Percentiles rank a stretch among this genome's conserved stretches.
phyloP scores from a whole-genome alignment of 2,888 invertebrate species.

The Heliconius ethilla region DNA sequence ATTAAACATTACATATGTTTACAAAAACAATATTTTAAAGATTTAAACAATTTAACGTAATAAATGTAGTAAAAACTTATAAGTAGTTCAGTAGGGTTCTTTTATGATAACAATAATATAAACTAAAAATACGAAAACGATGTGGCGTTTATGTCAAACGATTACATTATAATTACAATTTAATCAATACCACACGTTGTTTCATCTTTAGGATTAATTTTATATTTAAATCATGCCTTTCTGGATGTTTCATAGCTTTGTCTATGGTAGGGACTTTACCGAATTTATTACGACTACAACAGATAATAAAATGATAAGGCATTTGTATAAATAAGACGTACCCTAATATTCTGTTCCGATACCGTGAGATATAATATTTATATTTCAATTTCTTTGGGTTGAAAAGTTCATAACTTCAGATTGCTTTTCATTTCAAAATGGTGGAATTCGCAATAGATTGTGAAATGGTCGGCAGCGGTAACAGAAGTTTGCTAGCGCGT shows the following conservation, averaged over 20 bases:
- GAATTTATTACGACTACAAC: background rate
- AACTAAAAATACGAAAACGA: too few species aligned
- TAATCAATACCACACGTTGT: too few species aligned
- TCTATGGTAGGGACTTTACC: background rate
- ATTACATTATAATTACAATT: too few species aligned
- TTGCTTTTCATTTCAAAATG: background rate
- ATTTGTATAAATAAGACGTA: background rate
- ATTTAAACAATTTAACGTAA: too few species aligned
- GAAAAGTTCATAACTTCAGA: background rate
- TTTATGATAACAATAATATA: too few species aligned
- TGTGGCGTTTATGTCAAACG: too few species aligned
- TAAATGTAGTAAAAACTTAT: too few species aligned
- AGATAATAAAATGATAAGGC: background rate
- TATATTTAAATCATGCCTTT: background rate
- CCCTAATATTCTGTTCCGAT: background rate
- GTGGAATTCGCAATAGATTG: constrained; percentile 37
- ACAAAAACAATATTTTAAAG: too few species aligned
- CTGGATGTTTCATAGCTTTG: background rate
- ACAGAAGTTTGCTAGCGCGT: constrained; percentile 23
- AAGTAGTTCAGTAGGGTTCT: too few species aligned
- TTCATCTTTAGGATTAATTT: background rate
- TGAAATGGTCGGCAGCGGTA: constrained; percentile 40
- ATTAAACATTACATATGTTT: too few species aligned
- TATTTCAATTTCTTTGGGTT: background rate
- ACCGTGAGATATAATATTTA: background rate